phyloP scores from a whole-genome alignment of 2,797 vertebrate genomes.

The Scyliorhinus canicula region DNA sequence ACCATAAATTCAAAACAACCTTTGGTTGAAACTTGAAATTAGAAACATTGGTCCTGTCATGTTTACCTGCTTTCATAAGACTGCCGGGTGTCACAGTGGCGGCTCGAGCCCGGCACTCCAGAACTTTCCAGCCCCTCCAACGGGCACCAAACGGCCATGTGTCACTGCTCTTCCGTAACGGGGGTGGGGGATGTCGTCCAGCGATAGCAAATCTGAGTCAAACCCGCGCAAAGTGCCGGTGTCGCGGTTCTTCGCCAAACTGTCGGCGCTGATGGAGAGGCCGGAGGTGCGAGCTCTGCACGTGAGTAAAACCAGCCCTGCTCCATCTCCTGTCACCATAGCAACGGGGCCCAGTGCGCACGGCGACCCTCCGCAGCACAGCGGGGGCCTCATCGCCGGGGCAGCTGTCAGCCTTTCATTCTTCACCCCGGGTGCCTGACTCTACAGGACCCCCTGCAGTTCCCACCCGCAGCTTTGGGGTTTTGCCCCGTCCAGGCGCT shows the following conservation, averaged over 20 bases:
- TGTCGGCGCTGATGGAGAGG: conserved; percentile 20
- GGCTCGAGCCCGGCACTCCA: neutral
- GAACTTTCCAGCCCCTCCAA: neutral
- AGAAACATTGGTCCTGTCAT: neutral
- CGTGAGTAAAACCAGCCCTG: neutral
- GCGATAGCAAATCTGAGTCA: neutral
- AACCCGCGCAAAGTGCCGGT: neutral
- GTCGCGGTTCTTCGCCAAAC: neutral
- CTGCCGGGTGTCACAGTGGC: neutral
- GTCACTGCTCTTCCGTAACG: neutral
- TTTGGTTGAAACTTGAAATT: neutral
- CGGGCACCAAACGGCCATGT: neutral
- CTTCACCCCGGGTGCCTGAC: too few species aligned
- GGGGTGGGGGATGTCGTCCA: neutral
- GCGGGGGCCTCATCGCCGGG: too few species aligned
- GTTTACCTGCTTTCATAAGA: neutral
- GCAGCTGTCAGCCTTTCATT: too few species aligned
- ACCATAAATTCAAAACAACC: neutral
- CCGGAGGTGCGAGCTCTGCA: neutral
- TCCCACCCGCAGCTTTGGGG: neutral
- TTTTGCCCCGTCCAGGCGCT: neutral
- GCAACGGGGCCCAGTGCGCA: neutral
- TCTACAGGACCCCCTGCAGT: neutral
- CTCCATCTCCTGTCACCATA: neutral
- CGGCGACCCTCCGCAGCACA: too few species aligned